phyloP scores from a whole-genome alignment of 1,140 invertebrate genomes.

The Charaxes varanes region DNA sequence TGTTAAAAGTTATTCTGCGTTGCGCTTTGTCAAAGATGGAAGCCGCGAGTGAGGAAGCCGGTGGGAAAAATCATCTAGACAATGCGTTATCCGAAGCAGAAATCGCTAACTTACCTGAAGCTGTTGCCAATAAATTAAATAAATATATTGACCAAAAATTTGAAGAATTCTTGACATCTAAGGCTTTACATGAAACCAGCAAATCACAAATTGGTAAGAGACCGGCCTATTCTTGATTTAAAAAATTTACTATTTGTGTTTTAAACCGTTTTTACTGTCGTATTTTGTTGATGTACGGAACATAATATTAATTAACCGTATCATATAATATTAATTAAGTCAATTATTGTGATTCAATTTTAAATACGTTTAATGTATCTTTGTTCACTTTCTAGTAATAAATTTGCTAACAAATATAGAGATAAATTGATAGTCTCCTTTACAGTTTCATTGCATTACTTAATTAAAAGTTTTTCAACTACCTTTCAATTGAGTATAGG shows the following conservation, averaged over 20 bases:
- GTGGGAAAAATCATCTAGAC: conserved; percentile 61
- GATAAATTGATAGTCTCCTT: too few relatives aligned
- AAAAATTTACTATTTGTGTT: neutral
- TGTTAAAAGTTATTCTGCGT: conserved; percentile 16
- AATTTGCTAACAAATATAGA: too few relatives aligned
- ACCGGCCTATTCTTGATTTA: conserved; percentile 27
- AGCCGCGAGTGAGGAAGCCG: conserved; percentile 53
- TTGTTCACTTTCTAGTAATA: too few relatives aligned
- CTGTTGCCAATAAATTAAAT: conserved; percentile 75
- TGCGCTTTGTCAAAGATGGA: conserved; percentile 51
- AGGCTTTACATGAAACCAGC: conserved; percentile 79
- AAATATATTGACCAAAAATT: conserved; percentile 78
- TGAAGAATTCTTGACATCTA: conserved; percentile 81
- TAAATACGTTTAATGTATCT: too few relatives aligned
- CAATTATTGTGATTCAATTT: too few relatives aligned
- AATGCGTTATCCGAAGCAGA: conserved; percentile 65
- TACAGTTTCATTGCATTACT: too few relatives aligned
- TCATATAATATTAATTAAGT: too few relatives aligned
- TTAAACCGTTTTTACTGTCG: neutral
- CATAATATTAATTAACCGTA: too few relatives aligned
- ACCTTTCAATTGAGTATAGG: too few relatives aligned
- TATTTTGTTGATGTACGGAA: too few relatives aligned
- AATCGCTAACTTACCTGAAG: conserved; percentile 44
- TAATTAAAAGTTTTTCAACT: too few relatives aligned
- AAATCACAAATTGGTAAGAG: conserved; percentile 76